These are phyloP conservation scores for Nebria brevicollis DNA, from an alignment of 2,888 invertebrate species.

Conservation along the genomic window DNA sequence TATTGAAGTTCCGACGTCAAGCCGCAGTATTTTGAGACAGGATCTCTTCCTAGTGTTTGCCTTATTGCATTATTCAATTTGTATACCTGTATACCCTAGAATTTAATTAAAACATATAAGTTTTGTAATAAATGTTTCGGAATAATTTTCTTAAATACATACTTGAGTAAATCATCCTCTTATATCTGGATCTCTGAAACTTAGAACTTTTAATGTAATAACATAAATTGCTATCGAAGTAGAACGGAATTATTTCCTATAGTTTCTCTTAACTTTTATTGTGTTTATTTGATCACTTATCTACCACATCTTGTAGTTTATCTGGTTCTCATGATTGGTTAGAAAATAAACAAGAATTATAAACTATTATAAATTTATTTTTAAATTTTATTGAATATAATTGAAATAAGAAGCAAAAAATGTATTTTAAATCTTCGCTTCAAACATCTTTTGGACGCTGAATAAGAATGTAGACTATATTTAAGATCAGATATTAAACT, in stretches of 20 bases:
- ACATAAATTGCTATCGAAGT: slow-evolving; percentile 21
- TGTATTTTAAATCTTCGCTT: too few species aligned
- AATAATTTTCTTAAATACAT: slow-evolving; percentile 15
- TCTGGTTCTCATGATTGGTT: too few species aligned
- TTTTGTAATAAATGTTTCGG: slow-evolving; percentile 38
- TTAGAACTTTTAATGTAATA: slow-evolving; percentile 19
- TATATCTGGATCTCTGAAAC: slow-evolving; percentile 21
- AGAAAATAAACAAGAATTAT: too few species aligned
- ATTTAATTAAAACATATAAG: slow-evolving; percentile 43
- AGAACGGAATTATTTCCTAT: not conserved
- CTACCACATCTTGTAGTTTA: not conserved
- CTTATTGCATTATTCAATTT: not conserved
- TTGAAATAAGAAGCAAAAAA: not conserved
- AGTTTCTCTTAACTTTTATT: not conserved
- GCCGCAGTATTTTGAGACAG: not conserved
- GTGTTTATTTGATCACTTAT: not conserved
- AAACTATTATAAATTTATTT: too few species aligned
- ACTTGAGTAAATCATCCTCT: slow-evolving; percentile 5
- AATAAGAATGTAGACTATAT: not conserved
- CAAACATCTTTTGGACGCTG: not conserved
- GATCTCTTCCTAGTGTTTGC: not conserved
- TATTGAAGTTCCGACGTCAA: not conserved
- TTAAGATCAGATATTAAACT: not conserved
- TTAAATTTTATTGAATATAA: too few species aligned
- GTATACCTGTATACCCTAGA: slow-evolving; percentile 3